Percentiles rank a stretch among this genome's conserved stretches.
phyloP scores from a whole-genome alignment of 2,113 vertebrate species.

The Lynx canadensis region DNA sequence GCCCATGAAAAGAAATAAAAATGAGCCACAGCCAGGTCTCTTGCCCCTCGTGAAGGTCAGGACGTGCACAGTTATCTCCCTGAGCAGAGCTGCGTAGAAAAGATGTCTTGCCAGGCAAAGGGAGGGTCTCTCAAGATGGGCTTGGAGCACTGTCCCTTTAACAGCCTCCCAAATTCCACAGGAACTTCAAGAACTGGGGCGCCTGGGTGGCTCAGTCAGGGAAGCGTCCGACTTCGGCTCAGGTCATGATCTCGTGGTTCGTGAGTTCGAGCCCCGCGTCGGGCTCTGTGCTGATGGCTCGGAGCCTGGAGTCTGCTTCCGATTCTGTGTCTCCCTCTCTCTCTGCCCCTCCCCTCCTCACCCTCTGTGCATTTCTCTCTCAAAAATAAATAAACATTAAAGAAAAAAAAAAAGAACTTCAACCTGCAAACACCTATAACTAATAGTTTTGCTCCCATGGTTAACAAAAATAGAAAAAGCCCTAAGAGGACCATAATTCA shows the following conservation, averaged over 20 bases:
- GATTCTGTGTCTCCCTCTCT: too few species aligned
- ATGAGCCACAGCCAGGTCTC: not conserved
- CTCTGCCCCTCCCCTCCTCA: too few species aligned
- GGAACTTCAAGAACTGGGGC: not conserved
- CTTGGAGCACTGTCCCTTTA: not conserved
- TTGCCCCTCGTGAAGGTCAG: not conserved
- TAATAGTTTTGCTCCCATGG: not conserved
- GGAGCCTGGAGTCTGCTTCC: too few species aligned
- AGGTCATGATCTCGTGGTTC: too few species aligned
- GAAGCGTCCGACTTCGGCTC: too few species aligned
- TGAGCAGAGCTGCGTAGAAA: not conserved
- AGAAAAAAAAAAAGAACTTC: not conserved
- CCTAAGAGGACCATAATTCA: not conserved
- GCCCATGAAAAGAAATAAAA: constrained; percentile 20
- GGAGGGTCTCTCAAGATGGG: not conserved
- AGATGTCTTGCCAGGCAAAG: not conserved
- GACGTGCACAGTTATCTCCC: not conserved
- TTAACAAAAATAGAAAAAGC: not conserved
- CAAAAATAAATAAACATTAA: too few species aligned
- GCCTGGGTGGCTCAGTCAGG: too few species aligned
- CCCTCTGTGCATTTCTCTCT: too few species aligned
- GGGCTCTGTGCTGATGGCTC: too few species aligned
- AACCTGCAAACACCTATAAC: not conserved
- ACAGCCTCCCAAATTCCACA: not conserved
- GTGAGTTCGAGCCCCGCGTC: too few species aligned